A percentile compares a stretch with the other conserved stretches of the same genome.
These are phyloP conservation scores for Phoebastria nigripes DNA, from an alignment of 2,797 vertebrate species.

Conservation along the genomic window DNA sequence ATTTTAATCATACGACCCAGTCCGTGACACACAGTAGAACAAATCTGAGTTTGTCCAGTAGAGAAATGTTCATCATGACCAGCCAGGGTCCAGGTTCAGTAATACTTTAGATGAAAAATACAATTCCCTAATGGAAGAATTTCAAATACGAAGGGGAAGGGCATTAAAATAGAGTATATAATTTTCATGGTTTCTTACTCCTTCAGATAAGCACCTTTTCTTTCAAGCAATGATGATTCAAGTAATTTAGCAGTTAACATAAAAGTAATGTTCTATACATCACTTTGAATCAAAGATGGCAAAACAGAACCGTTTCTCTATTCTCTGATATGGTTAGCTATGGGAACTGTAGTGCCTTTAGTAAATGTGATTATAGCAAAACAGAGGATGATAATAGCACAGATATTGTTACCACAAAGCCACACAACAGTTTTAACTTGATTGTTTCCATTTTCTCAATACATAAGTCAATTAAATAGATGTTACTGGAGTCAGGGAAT, in stretches of 20 bases:
- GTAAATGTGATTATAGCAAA: background rate
- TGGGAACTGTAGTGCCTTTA: background rate
- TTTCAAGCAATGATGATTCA: background rate
- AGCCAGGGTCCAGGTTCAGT: background rate
- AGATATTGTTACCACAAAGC: background rate
- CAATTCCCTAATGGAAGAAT: background rate
- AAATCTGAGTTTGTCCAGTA: background rate
- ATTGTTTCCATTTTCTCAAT: background rate
- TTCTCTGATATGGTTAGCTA: background rate
- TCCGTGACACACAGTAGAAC: background rate
- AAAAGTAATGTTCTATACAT: background rate
- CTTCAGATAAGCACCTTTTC: background rate
- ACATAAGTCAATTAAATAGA: background rate
- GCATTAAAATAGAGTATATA: background rate
- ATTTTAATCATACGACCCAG: background rate
- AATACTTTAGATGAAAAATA: background rate
- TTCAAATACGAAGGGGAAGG: background rate
- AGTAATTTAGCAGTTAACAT: background rate
- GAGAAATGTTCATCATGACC: background rate
- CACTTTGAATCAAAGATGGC: background rate
- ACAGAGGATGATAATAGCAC: background rate
- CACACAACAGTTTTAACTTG: background rate
- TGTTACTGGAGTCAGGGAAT: background rate
- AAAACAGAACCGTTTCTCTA: background rate
- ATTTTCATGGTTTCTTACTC: background rate